Evolutionary conservation across 2,113 vertebrate species (phyloP).

Genomic region (Trachemys scripta): DNA sequence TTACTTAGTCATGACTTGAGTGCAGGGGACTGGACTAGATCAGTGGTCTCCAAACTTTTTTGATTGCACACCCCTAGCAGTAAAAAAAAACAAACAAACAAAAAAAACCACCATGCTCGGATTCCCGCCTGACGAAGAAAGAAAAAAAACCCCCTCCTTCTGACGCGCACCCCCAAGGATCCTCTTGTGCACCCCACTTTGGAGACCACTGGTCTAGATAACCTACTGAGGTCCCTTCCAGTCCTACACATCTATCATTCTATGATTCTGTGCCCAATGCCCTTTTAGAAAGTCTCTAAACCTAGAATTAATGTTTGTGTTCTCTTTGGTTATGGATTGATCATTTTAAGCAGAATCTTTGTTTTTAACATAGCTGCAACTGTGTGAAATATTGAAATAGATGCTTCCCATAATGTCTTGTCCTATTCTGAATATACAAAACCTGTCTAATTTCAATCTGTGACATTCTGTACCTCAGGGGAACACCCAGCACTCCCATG

Average conservation of each 20-base stretch:
- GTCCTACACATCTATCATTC: neutral
- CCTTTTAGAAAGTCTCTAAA: neutral
- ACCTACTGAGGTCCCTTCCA: neutral
- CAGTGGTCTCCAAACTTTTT: too few species aligned
- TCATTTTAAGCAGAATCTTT: neutral
- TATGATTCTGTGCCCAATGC: neutral
- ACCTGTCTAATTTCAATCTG: neutral
- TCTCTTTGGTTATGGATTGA: neutral
- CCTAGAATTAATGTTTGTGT: neutral
- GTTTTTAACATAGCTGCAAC: neutral
- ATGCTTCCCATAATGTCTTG: neutral
- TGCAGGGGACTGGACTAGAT: neutral
- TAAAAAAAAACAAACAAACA: too few species aligned
- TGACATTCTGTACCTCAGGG: too few species aligned
- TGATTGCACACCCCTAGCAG: too few species aligned
- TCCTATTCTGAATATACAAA: neutral
- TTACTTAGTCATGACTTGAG: neutral
- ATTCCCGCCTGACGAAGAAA: too few species aligned
- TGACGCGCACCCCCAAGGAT: too few species aligned
- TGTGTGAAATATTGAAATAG: neutral
- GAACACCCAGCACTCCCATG: too few species aligned
- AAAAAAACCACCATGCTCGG: too few species aligned
- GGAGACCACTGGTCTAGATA: neutral
- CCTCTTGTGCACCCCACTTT: too few species aligned
- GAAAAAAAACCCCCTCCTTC: too few species aligned